Evolutionary conservation across 2,888 invertebrate species (phyloP).

Genomic region (Vanessa cardui): DNA sequence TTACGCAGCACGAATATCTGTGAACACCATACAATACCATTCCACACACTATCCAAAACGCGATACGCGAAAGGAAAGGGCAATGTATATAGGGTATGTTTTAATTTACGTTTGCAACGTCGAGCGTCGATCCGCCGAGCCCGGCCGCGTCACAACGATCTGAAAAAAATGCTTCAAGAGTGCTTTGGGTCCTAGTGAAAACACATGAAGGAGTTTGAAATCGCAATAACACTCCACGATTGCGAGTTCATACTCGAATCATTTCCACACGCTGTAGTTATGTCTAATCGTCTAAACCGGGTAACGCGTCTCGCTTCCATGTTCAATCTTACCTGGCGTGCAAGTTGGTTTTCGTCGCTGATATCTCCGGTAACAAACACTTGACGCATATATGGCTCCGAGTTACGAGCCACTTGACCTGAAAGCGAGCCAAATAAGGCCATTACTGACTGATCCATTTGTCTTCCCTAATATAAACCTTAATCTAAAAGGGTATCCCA

Average conservation of each 20-base stretch:
- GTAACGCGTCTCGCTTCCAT: constrained; percentile 32
- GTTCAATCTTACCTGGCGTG: constrained; percentile 84
- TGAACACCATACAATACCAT: constrained; percentile 46
- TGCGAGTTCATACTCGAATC: constrained; percentile 68
- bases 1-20: constrained; percentile 97
- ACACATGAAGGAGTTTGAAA: constrained; percentile 60
- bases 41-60: constrained; percentile 35
- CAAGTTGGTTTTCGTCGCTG: constrained; percentile 83
- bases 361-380: constrained; percentile 90
- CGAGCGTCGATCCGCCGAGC: constrained; percentile 58
- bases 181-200: constrained; percentile 57
- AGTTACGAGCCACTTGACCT: constrained; percentile 94
- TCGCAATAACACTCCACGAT: constrained; percentile 51
- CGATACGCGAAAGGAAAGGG: constrained; percentile 43
- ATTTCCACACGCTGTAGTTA: constrained; percentile 16
- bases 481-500: constrained; percentile 21
- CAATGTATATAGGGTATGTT: constrained; percentile 46
- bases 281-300: constrained; percentile 13
- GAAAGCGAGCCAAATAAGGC: constrained; percentile 73
- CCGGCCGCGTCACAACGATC: constrained; percentile 63
- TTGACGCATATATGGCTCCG: constrained; percentile 98
- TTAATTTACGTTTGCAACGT: constrained; percentile 70
- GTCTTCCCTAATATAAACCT: constrained; percentile 34
- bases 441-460: constrained; percentile 59
- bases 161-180: constrained; percentile 72